phyloP scores from a whole-genome alignment of 2,888 invertebrate genomes.

The Ametastegia equiseti region DNA sequence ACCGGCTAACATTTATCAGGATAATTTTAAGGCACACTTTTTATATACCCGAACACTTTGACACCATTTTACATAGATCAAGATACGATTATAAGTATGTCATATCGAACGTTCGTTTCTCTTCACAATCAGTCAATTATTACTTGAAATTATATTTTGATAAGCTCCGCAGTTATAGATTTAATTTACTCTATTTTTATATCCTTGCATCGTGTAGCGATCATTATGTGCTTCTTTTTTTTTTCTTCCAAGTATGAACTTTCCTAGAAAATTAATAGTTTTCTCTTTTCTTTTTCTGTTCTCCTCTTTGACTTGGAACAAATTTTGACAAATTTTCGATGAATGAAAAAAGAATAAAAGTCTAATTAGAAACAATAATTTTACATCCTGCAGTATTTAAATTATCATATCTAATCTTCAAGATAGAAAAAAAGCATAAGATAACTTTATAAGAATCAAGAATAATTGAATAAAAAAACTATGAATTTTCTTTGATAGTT shows the following conservation, averaged over 20 bases:
- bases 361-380: background rate
- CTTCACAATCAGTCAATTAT: constrained; percentile 5
- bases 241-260: background rate
- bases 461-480: background rate
- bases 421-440: background rate
- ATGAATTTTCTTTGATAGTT: background rate
- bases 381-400: background rate
- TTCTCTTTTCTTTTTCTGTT: background rate
- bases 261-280: constrained; percentile 17
- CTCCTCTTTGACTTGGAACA: background rate
- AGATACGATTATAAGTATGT: background rate
- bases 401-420: background rate
- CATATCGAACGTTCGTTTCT: background rate
- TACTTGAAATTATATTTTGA: background rate
- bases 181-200: background rate
- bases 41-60: too few species aligned
- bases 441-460: background rate
- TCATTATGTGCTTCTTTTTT: background rate
- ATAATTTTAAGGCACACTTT: background rate
- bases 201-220: constrained; percentile 1
- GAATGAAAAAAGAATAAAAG: background rate
- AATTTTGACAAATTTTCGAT: background rate
- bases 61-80: background rate
- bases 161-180: background rate
- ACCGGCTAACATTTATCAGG: background rate